Conservation (phyloP, 2,797 vertebrate species). For the Lithobates pipiens region DNA sequence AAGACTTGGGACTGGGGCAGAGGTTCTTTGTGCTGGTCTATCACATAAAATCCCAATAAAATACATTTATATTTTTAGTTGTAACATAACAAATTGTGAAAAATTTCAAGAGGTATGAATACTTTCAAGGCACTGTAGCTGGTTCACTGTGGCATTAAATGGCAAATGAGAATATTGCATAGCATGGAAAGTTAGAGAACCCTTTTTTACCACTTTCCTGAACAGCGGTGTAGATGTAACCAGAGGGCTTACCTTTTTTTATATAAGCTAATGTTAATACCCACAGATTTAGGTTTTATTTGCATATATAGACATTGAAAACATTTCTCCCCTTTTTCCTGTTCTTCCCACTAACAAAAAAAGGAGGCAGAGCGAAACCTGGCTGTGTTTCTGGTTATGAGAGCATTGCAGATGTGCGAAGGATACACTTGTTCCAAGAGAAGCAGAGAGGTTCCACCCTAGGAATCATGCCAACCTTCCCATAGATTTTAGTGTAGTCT, state of each 20-base stretch:
- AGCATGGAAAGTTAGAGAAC: too few species aligned
- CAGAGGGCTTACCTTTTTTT: not conserved
- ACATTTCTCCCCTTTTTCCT: conserved; percentile 65
- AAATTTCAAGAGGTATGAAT: too few species aligned
- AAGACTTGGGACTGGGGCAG: too few species aligned
- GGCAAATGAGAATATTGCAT: too few species aligned
- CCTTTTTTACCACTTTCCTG: too few species aligned
- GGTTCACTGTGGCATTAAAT: too few species aligned
- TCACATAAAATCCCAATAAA: too few species aligned
- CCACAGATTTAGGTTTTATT: not conserved
- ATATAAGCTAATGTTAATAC: not conserved
- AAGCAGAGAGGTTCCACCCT: conserved; percentile 70
- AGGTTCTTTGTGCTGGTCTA: too few species aligned
- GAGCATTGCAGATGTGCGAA: conserved; percentile 78
- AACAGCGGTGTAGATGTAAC: not conserved
- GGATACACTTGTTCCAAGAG: conserved; percentile 77
- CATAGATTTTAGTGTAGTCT: conserved; percentile 63
- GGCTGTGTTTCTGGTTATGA: conserved; percentile 72
- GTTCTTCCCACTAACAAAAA: conserved; percentile 42
- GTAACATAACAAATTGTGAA: too few species aligned
- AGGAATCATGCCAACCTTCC: conserved; percentile 67
- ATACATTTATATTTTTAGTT: too few species aligned
- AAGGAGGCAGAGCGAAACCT: conserved; percentile 57
- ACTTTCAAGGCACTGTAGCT: too few species aligned
- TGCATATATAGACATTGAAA: conserved; percentile 70